Base-by-base conservation (phyloP, 2,113 vertebrate species). In the Pelecanoides urinatrix region DNA sequence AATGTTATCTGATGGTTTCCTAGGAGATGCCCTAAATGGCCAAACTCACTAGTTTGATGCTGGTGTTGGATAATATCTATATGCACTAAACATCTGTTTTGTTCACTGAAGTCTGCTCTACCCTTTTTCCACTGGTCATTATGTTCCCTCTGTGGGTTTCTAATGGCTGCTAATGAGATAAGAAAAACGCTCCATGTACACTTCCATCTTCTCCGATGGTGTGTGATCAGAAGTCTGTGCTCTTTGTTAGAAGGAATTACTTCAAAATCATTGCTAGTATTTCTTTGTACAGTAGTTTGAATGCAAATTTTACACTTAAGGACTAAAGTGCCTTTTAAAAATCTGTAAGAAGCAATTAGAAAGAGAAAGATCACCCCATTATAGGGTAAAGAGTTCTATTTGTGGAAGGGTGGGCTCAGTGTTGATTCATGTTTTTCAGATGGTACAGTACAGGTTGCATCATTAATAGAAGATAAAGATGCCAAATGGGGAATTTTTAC, bases 1-100 rank as follows among this genome's bases (percentile, higher is more conserved):
- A 90, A 97, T 97, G 95, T 96, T 98, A 98, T 98, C 98, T 96
- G 97, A 97, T 97, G 98, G 98, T 98, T 98, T 98, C 98, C 98
- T 98, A 98, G 98, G 98, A 98, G 98, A 98, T 97, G 98, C 96
- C 97, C 98, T 98, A 97, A 96, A 97, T 70, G 96, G 97, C 97
- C 96, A 97, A 92, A 96, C 96, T 96, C 94, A 94, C 89, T 75
- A 77, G 97, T 97, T 93, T 92, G 97, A 97, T 96, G 96, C 92
- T 88, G 44, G 92, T 96, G 92, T 95, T 95, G 86, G 97, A 97
- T 97, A 97, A 97, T 98, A 97, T 97, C 98, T 98, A 80, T 97
- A 94, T 95, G 93, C 97, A 96, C 97, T 97, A 97, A 98, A 96
- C 97, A 97, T 95, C 95, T 96, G 96, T 97, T 98, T 98, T 98